These are phyloP conservation scores for Drosophila repletoides DNA, from an alignment of 1,140 invertebrate genomes.

Conservation along the genomic window DNA sequence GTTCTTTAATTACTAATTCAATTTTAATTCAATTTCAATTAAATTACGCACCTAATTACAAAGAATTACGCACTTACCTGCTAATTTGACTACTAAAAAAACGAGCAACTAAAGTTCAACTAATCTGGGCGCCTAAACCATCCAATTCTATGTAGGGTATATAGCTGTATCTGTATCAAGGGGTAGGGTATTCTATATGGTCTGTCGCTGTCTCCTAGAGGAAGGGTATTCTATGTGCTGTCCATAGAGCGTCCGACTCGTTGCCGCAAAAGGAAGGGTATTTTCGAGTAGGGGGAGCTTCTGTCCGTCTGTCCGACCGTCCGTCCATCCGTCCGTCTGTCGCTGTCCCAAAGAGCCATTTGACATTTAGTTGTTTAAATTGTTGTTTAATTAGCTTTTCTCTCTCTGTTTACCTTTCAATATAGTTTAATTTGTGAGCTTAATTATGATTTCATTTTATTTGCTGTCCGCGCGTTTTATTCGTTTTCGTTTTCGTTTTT, in stretches of 20 bases:
- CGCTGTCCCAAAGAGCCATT: slow-evolving; percentile 33
- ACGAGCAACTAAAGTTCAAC: slow-evolving; percentile 43
- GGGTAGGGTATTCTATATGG: too few species aligned
- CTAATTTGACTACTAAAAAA: slow-evolving; percentile 60
- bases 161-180: too few species aligned
- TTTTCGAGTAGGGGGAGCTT: neutral
- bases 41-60: too few species aligned
- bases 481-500: slow-evolving; percentile 3
- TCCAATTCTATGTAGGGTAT: slow-evolving; percentile 1
- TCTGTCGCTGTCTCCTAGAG: too few species aligned
- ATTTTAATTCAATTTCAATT: too few species aligned
- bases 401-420: slow-evolving; percentile 32
- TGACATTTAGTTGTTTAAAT: slow-evolving; percentile 35
- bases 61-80: slow-evolving; percentile 69
- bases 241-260: too few species aligned
- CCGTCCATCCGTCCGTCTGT: slow-evolving; percentile 27
- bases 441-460: slow-evolving; percentile 46
- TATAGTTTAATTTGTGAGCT: slow-evolving; percentile 31
- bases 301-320: neutral
- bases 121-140: slow-evolving; percentile 1
- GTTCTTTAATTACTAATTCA: slow-evolving; percentile 68
- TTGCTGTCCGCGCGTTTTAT: slow-evolving; percentile 21
- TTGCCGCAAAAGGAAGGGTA: neutral
- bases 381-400: slow-evolving; percentile 43
- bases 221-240: neutral